Conservation (phyloP, 2,888 invertebrate genomes). For the Rhogogaster chlorosoma region DNA sequence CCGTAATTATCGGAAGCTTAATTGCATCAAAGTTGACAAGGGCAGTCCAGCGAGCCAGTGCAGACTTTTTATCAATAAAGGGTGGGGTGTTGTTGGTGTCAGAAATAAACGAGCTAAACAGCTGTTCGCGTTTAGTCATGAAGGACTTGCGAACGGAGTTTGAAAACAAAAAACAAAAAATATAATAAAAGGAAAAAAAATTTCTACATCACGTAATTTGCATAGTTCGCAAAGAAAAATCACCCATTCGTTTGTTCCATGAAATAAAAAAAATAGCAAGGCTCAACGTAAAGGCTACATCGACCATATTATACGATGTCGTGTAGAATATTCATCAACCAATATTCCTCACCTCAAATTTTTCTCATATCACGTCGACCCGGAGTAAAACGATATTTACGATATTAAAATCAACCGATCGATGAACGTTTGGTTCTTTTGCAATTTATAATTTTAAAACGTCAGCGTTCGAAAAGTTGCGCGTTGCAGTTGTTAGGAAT, state of each 20-base stretch:
- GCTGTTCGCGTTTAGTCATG: not conserved
- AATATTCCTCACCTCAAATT: not conserved
- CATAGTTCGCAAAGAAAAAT: not conserved
- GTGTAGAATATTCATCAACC: constrained; percentile 25
- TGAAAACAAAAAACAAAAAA: not conserved
- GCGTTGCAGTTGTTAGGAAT: not conserved
- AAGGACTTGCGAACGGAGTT: not conserved
- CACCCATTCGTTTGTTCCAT: not conserved
- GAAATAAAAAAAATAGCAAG: not conserved
- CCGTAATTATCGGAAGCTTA: constrained; percentile 44
- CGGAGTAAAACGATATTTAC: not conserved
- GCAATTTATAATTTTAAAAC: not conserved
- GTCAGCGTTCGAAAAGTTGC: not conserved
- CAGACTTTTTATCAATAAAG: not conserved
- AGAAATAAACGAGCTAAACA: constrained; percentile 3
- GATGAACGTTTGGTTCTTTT: not conserved
- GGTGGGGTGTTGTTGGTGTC: not conserved
- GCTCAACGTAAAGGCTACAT: not conserved
- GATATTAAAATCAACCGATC: constrained; percentile 35
- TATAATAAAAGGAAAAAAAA: not conserved
- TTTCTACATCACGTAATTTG: not conserved
- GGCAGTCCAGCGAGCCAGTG: not conserved
- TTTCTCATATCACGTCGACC: not conserved
- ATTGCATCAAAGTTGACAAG: constrained; percentile 44
- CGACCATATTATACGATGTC: not conserved